Conservation (phyloP, 1,140 invertebrate genomes). For the Hypothenemus hampei region DNA sequence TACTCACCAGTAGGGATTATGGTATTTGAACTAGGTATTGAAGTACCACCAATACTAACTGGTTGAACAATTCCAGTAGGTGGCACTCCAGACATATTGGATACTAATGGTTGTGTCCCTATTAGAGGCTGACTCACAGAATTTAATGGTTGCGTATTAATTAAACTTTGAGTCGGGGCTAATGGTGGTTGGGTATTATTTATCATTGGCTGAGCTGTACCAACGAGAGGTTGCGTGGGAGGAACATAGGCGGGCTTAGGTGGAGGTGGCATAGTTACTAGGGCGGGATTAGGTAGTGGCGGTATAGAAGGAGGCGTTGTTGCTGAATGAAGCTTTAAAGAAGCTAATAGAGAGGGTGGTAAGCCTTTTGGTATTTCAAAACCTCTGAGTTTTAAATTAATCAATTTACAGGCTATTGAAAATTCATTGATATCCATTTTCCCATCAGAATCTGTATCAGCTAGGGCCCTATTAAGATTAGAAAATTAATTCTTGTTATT, state of each 20-base stretch:
- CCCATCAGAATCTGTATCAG: conserved; percentile 94
- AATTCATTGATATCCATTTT: conserved; percentile 96
- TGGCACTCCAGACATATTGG: conserved; percentile 13
- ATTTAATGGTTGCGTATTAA: conserved; percentile 14
- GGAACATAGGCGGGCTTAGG: conserved; percentile 29
- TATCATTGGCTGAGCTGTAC: conserved; percentile 30
- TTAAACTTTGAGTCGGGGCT: neutral
- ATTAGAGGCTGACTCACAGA: conserved; percentile 19
- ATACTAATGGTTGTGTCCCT: conserved; percentile 13
- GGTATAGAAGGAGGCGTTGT: conserved; percentile 44
- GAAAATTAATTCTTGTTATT: neutral
- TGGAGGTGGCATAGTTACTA: conserved; percentile 39
- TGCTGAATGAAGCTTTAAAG: conserved; percentile 49
- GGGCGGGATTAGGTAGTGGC: conserved; percentile 39
- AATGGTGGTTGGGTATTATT: conserved; percentile 6
- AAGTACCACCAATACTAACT: conserved; percentile 15
- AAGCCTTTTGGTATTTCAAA: conserved; percentile 82
- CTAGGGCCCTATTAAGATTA: conserved; percentile 63
- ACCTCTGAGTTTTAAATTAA: conserved; percentile 88
- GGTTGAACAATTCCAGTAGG: conserved; percentile 28
- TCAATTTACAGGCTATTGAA: conserved; percentile 95
- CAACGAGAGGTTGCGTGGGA: conserved; percentile 29
- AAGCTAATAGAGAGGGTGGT: conserved; percentile 69
- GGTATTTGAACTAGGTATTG: conserved; percentile 6
- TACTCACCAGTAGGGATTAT: conserved; percentile 37